phyloP scores from a whole-genome alignment of 2,113 vertebrate genomes.

The human region DNA sequence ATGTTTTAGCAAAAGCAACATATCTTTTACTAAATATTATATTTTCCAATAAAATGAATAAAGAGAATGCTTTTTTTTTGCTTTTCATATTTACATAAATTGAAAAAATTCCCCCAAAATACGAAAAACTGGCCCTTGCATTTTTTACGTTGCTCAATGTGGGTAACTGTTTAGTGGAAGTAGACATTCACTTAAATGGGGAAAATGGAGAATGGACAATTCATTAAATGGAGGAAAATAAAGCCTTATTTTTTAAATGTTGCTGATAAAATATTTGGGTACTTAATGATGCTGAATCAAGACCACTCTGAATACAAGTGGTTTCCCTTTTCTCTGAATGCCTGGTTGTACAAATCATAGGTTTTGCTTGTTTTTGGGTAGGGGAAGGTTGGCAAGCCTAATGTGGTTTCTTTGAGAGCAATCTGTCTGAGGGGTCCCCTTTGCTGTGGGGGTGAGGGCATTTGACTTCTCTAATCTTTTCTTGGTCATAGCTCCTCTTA shows the following conservation, averaged over 20 bases:
- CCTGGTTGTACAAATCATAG: not conserved
- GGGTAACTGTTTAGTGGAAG: not conserved
- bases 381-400: not conserved
- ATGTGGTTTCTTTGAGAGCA: not conserved
- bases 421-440: not conserved
- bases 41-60: not conserved
- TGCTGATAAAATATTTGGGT: not conserved
- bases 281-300: not conserved
- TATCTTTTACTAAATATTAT: not conserved
- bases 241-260: not conserved
- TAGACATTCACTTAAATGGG: not conserved
- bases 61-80: not conserved
- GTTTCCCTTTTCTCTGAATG: conserved; percentile 2
- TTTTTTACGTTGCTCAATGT: not conserved
- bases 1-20: not conserved
- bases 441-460: not conserved
- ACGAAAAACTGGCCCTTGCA: not conserved
- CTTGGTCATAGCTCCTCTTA: not conserved
- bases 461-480: not conserved
- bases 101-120: not conserved
- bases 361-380: not conserved
- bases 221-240: not conserved
- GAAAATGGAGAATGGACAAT: not conserved
- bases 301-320: not conserved
- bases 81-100: not conserved